phyloP scores from a whole-genome alignment of 1,140 invertebrate genomes.

The Grapholita molesta region DNA sequence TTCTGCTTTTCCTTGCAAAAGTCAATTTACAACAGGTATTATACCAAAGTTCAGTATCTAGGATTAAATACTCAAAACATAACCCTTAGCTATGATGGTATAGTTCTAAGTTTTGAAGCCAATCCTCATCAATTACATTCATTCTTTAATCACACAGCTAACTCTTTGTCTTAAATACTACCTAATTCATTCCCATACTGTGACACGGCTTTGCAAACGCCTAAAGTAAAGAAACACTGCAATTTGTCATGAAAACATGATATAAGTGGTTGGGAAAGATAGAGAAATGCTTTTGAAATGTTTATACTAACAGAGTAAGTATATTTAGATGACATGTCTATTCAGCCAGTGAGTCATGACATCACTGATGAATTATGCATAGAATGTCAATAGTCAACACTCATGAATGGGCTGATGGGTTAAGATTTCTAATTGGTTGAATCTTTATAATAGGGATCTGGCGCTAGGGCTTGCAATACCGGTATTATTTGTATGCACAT shows the following conservation, averaged over 20 bases:
- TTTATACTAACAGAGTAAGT: not conserved
- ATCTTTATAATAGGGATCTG: not conserved
- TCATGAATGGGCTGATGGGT: not conserved
- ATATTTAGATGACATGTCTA: conserved; percentile 12
- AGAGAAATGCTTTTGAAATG: not conserved
- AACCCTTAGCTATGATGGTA: too few relatives aligned
- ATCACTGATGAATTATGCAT: conserved; percentile 5
- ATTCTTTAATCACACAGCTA: too few relatives aligned
- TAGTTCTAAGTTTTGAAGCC: too few relatives aligned
- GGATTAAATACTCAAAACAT: too few relatives aligned
- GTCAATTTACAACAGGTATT: too few relatives aligned
- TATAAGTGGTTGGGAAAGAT: not conserved
- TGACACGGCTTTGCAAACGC: not conserved
- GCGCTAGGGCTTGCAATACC: too few relatives aligned
- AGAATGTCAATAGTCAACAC: conserved; percentile 13
- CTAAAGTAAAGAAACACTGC: not conserved
- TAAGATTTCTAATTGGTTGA: conserved; percentile 9
- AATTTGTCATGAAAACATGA: not conserved
- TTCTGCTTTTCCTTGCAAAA: too few relatives aligned
- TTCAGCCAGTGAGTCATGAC: conserved; percentile 6
- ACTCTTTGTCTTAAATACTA: too few relatives aligned
- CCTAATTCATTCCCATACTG: too few relatives aligned
- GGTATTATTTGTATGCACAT: too few relatives aligned
- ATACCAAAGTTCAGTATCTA: too few relatives aligned
- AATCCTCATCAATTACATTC: too few relatives aligned